Evolutionary conservation across 2,888 invertebrate species (phyloP), one percentile per base, ranked within the genome.

Genomic region (Trissolcus japonicus): DNA sequence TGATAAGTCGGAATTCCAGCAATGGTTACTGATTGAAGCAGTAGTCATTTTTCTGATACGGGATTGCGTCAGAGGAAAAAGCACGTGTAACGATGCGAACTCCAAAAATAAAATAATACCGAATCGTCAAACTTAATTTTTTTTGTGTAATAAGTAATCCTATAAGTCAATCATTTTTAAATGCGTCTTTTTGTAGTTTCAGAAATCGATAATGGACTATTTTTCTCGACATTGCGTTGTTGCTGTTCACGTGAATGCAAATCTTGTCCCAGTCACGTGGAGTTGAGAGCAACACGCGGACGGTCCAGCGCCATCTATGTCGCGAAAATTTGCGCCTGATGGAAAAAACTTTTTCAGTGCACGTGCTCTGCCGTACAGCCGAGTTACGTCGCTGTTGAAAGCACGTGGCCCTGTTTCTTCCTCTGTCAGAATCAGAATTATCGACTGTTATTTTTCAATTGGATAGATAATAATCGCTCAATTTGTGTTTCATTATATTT

Each of bases 211-310:
- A 35, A 35, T 35, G 35, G 11, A 35, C 35, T 35, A 11, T 35
- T 35, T 35, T 40, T 29, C 56, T n/a, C 56, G 29, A 7, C 25
- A 62, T 29, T 62, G 71, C 55, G 62, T 41, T 43, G 43, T 48
- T 48, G n/a, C 41, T 51, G 74, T 75, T 75, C 75, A 75, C 75
- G 75, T 75, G 68, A 63, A 75, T 63, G 75, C 17, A 60, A 75
- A 69, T 75, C 50, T 17, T 25, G 48, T 17, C 54, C 17, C 50
- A 48, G 60, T 75, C 75, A 76, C 69, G 76, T 71, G 46, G 19
- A 2, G 63, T 73, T 66, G 60, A 60, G 13, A 60, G 13, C 54
- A 55, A 72, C 54, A 46, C 53, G 7, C 43, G 41, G 9, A 13
- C 11, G 48, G n/a, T 61, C 40, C 40, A 51, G 61, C 35, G 61